A percentile compares a stretch with the other conserved stretches of the same genome.
phyloP scores from a whole-genome alignment of 2,888 invertebrate genomes.

The Eudasyphora cyanicolor region DNA sequence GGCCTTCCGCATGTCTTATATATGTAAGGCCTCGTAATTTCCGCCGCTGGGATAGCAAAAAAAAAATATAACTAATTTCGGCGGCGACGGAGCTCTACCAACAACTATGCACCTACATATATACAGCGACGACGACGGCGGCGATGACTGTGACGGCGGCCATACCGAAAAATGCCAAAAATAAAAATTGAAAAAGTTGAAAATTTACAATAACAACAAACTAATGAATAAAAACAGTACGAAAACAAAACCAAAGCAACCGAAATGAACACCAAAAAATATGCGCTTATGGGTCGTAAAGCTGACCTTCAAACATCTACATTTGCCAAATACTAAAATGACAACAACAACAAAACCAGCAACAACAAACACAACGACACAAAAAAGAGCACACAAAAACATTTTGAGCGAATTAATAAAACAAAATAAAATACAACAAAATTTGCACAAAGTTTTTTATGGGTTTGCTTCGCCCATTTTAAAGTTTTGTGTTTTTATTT shows the following conservation, averaged over 20 bases:
- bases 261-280: constrained; percentile 59
- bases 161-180: constrained; percentile 72
- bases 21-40: too few species aligned
- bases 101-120: too few species aligned
- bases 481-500: constrained; percentile 66
- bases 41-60: too few species aligned
- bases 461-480: constrained; percentile 73
- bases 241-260: constrained; percentile 27
- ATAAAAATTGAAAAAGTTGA: constrained; percentile 65
- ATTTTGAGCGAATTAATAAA: constrained; percentile 62
- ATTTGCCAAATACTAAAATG: constrained; percentile 72
- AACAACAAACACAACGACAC: constrained; percentile 39
- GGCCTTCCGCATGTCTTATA: too few species aligned
- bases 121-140: constrained; percentile 21
- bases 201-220: constrained; percentile 61
- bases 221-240: constrained; percentile 70
- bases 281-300: constrained; percentile 79
- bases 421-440: constrained; percentile 64
- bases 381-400: constrained; percentile 65
- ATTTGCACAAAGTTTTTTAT: constrained; percentile 68
- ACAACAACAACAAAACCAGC: constrained; percentile 66
- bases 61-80: constrained; percentile 40
- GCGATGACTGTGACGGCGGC: constrained; percentile 65
- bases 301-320: constrained; percentile 80
- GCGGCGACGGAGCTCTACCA: constrained; percentile 43